These are phyloP conservation scores for Epinotia bilunana DNA, from an alignment of 2,888 invertebrate genomes.

Conservation along the genomic window DNA sequence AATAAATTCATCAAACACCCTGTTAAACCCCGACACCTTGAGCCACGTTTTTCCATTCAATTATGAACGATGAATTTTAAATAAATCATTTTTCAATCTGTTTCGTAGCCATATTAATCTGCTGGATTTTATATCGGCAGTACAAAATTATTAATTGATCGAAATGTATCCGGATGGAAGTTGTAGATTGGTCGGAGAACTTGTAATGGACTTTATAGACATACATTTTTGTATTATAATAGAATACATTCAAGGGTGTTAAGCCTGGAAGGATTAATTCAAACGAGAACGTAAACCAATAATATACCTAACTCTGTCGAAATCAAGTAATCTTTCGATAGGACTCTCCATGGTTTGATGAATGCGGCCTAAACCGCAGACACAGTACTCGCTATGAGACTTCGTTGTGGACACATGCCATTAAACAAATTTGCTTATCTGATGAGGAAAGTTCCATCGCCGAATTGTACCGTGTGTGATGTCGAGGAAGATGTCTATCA, in stretches of 20 bases:
- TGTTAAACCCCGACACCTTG: conserved; percentile 24
- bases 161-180: conserved; percentile 1
- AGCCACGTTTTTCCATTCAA: conserved; percentile 38
- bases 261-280: too few relatives aligned
- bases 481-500: too few relatives aligned
- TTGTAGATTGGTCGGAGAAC: not conserved
- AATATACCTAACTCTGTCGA: too few relatives aligned
- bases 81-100: conserved; percentile 38
- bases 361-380: too few relatives aligned
- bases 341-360: too few relatives aligned
- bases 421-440: too few relatives aligned
- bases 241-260: not conserved
- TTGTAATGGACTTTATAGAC: not conserved
- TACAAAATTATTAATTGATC: conserved; percentile 15
- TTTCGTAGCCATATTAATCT: conserved; percentile 31
- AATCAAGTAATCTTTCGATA: too few relatives aligned
- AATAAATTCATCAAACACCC: conserved; percentile 37
- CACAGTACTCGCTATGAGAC: too few relatives aligned
- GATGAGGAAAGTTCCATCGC: too few relatives aligned
- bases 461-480: too few relatives aligned
- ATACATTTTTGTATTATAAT: not conserved
- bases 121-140: conserved; percentile 26
- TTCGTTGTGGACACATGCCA: too few relatives aligned
- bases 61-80: conserved; percentile 33
- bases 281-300: not conserved